phyloP scores from a whole-genome alignment of 2,113 vertebrate genomes.

The Gallinago media region DNA sequence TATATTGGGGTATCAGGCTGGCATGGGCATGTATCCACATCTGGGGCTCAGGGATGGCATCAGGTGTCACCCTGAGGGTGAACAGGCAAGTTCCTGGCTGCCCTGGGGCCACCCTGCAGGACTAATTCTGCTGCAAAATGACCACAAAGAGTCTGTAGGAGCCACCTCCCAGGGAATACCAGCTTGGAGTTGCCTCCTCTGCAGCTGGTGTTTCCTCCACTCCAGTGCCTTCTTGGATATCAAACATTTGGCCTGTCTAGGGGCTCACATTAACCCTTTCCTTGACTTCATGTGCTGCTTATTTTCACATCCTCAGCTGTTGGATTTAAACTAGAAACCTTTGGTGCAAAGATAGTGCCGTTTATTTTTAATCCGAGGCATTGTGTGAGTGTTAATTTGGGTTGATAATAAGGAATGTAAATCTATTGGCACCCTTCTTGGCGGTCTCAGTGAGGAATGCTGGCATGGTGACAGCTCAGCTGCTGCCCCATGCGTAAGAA shows the following conservation, averaged over 20 bases:
- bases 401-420: slow-evolving; percentile 13
- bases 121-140: neutral
- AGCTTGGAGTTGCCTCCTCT: neutral
- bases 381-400: neutral
- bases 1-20: neutral
- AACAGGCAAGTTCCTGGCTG: accelerated
- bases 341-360: neutral
- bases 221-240: neutral
- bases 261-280: neutral
- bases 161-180: neutral
- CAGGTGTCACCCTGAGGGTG: neutral
- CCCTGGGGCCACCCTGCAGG: neutral
- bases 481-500: neutral
- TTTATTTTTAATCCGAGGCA: slow-evolving; percentile 22
- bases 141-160: neutral
- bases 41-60: neutral
- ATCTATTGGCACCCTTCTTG: neutral
- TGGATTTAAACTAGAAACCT: neutral
- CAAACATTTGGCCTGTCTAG: neutral
- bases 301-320: neutral
- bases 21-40: neutral
- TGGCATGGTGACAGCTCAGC: neutral
- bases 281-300: neutral
- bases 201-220: neutral
- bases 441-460: neutral